Evolutionary conservation across 1,140 invertebrate species (phyloP), one percentile per base, ranked within the genome.

Genomic region (Zaprionus gabonicus): DNA sequence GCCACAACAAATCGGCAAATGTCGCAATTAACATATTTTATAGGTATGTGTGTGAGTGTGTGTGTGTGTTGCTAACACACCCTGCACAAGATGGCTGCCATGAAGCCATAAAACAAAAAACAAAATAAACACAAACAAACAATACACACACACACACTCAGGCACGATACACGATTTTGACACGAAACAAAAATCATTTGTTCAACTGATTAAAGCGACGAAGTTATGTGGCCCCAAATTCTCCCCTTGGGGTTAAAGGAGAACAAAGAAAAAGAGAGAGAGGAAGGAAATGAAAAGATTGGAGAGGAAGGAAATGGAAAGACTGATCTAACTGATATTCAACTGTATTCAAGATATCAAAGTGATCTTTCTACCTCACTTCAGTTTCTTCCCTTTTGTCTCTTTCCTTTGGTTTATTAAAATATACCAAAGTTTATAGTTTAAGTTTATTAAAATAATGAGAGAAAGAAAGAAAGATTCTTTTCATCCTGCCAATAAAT

Each of bases 21-120:
- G 79, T 86, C 76, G 71, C 79, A 86, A 86, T 86, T 86, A 86
- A 87, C 82, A 86, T 86, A 86, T 86, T 77, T 86, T 64, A 66
- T 27, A 71, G 41, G 46, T 71, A 71, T 71, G 59, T 55, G 31
- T 63, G 23, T 55, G 23, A 38, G 62, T 46, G 41, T 69, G 77
- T 67, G 60, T 74, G 64, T 75, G 64, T 82, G 74, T 76, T 65
- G 59, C 36, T 58, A 70, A 68, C 72, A 80, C 65, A 76, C 66
- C 67, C 63, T 65, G 63, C 34, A 66, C 23, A 63, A 57, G 60
- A 68, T 67, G 59, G 51, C 55, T 60, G 62, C 59, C 65, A 59
- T 75, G 46, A 65, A 73, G 71, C 66, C 76, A 74, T 59, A 63
- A 62, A 63, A 69, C 46, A 71, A 69, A 68, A 63, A 23, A 60